Evolutionary conservation across 2,888 invertebrate species (phyloP), one percentile per base, ranked within the genome.

Genomic region (Timema cristinae): DNA sequence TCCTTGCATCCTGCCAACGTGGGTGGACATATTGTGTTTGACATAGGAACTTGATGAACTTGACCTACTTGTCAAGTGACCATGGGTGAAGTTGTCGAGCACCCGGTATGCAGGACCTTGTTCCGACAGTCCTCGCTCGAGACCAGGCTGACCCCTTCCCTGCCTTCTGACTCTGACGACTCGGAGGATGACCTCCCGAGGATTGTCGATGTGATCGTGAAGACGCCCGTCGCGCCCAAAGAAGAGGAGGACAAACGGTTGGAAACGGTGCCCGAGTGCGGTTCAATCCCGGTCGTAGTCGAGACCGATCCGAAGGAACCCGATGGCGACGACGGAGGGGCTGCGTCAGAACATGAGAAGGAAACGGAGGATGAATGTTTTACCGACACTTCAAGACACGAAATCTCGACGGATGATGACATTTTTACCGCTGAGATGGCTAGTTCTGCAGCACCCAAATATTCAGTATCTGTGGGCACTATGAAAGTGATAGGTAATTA

Each of bases 91-190:
- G 73, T 73, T 56, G 71, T 72, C 10, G 76, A 77, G 63, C 70
- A 69, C 32, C 77, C 77, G 6, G 70, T 75, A 5, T 59, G 47
- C 10, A 72, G 73, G 51, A 74, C 73, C 2, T 72, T 77, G 59
- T 76, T 74, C 52, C 71, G 77, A 0, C 76, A 76, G 59, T 73
- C 75, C 6, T 75, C 77, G 10, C 63, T 75, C 5, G 77, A 78
- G 66, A 74, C 69, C n/a, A 73, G 73, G 7, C 59, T 76, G 10
- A 69, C 61, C 15, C 72, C 77, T 5, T 48, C 54, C 2, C 72
- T 75, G 6, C 75, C 75, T 7, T 68, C 75, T 6, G 70, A 69
- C 11, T 73, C 74, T 7, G 70, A 70, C 5, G 73, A 74, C 11
- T 73, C 72, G 7, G 69, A 74, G n/a, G 63, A 66, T 15, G 16